Percentiles rank a stretch among this genome's conserved stretches.
Evolutionary conservation across 2,797 vertebrate genomes (phyloP).

Genomic region (Galaxias olidus): DNA sequence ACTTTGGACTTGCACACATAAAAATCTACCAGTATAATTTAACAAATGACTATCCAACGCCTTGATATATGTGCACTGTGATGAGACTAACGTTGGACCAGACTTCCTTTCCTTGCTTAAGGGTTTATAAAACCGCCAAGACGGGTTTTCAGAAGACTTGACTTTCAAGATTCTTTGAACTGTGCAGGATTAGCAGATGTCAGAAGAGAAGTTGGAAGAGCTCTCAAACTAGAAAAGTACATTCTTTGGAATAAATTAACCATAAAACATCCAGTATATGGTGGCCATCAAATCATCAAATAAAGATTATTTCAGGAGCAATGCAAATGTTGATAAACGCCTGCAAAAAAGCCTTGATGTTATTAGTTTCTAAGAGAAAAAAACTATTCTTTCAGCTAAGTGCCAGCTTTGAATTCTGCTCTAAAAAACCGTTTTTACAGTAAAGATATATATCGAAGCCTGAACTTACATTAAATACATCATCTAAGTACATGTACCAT

Average conservation of each 20-base stretch:
- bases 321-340: no score
- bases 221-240: neutral
- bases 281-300: neutral
- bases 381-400: no score
- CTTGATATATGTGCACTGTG: neutral
- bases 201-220: constrained; percentile 26
- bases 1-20: no score
- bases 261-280: no score
- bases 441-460: constrained; percentile 54
- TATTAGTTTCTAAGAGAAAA: no score
- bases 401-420: constrained; percentile 36
- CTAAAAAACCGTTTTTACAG: constrained; percentile 53
- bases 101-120: neutral
- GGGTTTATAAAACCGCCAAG: constrained; percentile 19
- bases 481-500: no score
- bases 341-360: no score
- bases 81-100: constrained; percentile 21
- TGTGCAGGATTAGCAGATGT: constrained; percentile 22
- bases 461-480: constrained; percentile 64
- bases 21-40: no score
- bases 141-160: constrained; percentile 22
- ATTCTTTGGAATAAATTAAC: neutral
- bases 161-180: constrained; percentile 17
- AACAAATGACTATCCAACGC: no score
- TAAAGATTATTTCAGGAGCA: neutral